A percentile compares a stretch with the other conserved stretches of the same genome.
These are phyloP conservation scores for Apamea epomidion DNA, from an alignment of 2,888 invertebrate species.

Conservation along the genomic window DNA sequence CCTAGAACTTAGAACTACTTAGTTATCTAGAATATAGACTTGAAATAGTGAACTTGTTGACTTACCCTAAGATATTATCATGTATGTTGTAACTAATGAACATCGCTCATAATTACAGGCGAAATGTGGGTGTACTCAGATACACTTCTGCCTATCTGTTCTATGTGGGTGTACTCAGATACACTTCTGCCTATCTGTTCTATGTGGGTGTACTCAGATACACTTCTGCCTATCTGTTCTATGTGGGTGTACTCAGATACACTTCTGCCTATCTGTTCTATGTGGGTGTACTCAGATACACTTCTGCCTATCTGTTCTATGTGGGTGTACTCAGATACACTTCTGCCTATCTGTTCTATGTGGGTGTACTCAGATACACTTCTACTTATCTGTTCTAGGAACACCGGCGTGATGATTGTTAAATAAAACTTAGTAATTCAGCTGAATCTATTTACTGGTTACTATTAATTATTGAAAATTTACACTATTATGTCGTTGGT, in stretches of 20 bases:
- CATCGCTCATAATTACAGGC: constrained; percentile 6
- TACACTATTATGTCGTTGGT: neutral
- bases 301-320: neutral
- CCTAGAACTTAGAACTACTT: neutral
- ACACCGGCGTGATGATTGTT: neutral
- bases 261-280: neutral
- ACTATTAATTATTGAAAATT: neutral
- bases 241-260: neutral
- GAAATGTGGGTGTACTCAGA: neutral
- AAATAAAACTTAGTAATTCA: neutral
- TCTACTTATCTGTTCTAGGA: neutral
- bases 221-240: too few relatives aligned
- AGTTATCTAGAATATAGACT: neutral
- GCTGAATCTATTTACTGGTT: neutral
- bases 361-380: too few relatives aligned
- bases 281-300: too few relatives aligned
- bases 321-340: too few relatives aligned
- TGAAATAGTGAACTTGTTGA: neutral
- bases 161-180: neutral
- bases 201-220: too few relatives aligned
- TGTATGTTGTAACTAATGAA: neutral
- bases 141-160: neutral
- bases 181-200: neutral
- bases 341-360: neutral
- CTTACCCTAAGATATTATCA: neutral